Evolutionary conservation across 2,888 invertebrate genomes (phyloP), one percentile per base, ranked within the genome.

Genomic region (Lochmaea crataegi): DNA sequence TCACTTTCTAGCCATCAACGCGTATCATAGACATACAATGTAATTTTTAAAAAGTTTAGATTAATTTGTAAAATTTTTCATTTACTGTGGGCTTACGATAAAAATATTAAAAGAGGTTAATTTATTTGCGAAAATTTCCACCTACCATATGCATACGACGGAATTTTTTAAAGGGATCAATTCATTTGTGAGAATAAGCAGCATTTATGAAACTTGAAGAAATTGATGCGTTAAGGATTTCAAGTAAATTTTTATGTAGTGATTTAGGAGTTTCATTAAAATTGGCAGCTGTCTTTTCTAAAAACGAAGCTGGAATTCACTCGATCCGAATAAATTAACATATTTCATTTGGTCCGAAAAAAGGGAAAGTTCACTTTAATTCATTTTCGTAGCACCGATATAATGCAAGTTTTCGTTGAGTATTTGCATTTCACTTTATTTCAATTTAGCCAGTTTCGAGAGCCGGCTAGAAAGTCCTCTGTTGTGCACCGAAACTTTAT

Each of bases 401-500:
- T 63, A 69, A 63, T 69, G 69, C 63, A 69, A 63, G 51, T 63
- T 69, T 61, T 22, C 4, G 16, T 60, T 32, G 26, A 60, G 58
- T 63, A 69, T 69, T 69, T 63, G 63, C 68, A 69, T 69, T 53
- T 69, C 22, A 58, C 42, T 57, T 12, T 42, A 42, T 58, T 41
- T 38, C 56, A 65, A 51, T 56, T 41, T 65, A 12, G 65, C 12
- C 26, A 64, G 26, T 64, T 64, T 48, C 41, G 16, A 32, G 16
- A 32, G 16, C 9, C 53, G 11, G 41, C 16, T 10, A 6, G 2
- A 63, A 63, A 69, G 68, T 22, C 16, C 32, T 45, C 48, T 53
- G 63, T 38, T 69, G 38, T 61, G 63, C 68, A 68, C 51, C 26
- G 48, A 66, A 71, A 71, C 53, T 71, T 71, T 71, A 71, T 71